Evolutionary conservation across 2,888 invertebrate genomes (phyloP), one percentile per base, ranked within the genome.

Genomic region (Hesperia comma): DNA sequence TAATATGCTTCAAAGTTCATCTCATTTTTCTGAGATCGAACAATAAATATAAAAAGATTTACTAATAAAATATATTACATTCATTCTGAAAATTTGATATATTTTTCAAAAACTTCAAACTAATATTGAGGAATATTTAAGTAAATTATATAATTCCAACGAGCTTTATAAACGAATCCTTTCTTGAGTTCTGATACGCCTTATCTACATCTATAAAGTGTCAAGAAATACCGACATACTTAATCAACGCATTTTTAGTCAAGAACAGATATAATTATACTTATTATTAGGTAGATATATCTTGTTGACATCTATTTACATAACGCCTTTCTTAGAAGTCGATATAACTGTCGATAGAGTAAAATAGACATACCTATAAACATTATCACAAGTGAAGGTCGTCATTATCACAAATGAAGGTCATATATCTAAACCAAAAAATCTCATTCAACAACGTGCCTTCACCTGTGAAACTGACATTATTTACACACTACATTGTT

Each of bases 31-130:
- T 10, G 17, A 19, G 12, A 49, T 19, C 1, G 19, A 19, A 49
- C 12, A 49, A 19, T 49, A 49, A 49, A 49, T 19, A 17, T 5
- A 46, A 12, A 19, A 19, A 10, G 8, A 49, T 49, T 19, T 4
- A 49, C 2, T 49, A 17, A 2, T 49, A 49, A 49, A 49, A 49
- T 49, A 49, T 49, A 19, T 49, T 49, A 10, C n/a, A 49, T 49
- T 19, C 2, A 17, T 46, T 7, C 15, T 46, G 43, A 15, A 19
- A 46, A 49, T 19, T 4, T 49, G 17, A 19, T 12, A 49, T 49
- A 49, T 17, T 49, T 12, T 49, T 19, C 19, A 8, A 49, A 49
- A 49, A 19, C 10, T n/a, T 49, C 10, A 19, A 49, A 19, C 1
- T 49, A 49, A 19, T 12, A 19, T 19, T 19, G 10, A 49, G 49